Evolutionary conservation across 1,140 invertebrate species (phyloP).

Genomic region (Rhopalosiphum maidis): DNA sequence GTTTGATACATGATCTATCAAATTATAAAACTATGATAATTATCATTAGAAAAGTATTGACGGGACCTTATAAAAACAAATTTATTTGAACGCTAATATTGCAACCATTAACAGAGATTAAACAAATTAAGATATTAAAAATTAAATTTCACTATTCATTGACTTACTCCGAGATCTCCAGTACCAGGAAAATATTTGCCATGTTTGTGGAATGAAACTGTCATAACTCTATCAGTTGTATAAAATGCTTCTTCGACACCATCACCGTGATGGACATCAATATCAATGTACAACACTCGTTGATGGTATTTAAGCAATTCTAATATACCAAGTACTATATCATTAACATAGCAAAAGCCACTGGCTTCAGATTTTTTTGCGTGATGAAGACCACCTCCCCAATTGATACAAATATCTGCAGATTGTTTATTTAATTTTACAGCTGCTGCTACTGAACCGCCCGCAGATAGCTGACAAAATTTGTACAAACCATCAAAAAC

Average conservation of each 20-base stretch:
- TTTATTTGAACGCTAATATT: not conserved
- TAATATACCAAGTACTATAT: constrained; percentile 91
- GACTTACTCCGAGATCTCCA: constrained; percentile 75
- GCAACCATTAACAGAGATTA: not conserved
- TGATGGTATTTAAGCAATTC: constrained; percentile 90
- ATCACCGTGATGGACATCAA: constrained; percentile 93
- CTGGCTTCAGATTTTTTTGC: constrained; percentile 97
- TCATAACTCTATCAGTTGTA: constrained; percentile 92
- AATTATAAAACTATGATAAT: too few relatives aligned
- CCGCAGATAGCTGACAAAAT: constrained; percentile 97
- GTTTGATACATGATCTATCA: too few relatives aligned
- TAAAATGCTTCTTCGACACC: constrained; percentile 94
- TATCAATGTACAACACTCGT: constrained; percentile 90
- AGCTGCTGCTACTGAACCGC: constrained; percentile 96
- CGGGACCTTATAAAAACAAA: not conserved
- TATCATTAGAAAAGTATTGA: too few relatives aligned
- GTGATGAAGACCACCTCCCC: constrained; percentile 97
- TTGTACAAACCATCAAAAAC: constrained; percentile 97
- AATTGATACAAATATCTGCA: constrained; percentile 97
- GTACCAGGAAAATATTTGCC: constrained; percentile 93
- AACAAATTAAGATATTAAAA: too few relatives aligned
- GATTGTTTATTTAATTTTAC: constrained; percentile 96
- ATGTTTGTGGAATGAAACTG: constrained; percentile 92
- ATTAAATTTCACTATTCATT: not conserved
- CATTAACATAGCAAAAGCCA: constrained; percentile 97